phyloP scores from a whole-genome alignment of 2,113 vertebrate genomes.

The Pterocles burchelli region DNA sequence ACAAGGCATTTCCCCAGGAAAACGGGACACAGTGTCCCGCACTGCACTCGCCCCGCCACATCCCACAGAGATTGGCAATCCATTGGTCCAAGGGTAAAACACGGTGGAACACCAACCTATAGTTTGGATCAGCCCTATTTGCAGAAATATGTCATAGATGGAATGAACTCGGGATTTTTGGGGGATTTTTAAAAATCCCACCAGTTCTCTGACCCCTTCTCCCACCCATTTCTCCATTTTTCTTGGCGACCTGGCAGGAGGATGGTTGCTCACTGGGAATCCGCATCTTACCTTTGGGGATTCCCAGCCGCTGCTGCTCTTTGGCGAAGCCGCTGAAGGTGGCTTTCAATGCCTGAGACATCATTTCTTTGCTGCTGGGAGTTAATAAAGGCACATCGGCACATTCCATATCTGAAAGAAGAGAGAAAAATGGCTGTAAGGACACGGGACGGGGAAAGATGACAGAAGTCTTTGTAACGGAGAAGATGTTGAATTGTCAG shows the following conservation, averaged over 20 bases:
- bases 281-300: slow-evolving; percentile 89
- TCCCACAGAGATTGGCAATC: accelerated
- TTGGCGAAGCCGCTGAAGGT: slow-evolving; percentile 98
- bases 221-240: not conserved
- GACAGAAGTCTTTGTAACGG: not conserved
- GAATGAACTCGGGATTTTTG: not conserved
- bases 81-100: not conserved
- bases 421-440: not conserved
- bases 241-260: not conserved
- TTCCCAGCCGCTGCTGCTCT: slow-evolving; percentile 93
- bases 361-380: slow-evolving; percentile 99
- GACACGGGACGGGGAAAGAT: accelerated
- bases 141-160: accelerated
- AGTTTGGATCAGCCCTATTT: not conserved
- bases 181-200: not conserved
- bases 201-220: not conserved
- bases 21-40: not conserved
- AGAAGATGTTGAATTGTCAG: not conserved
- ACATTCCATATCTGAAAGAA: slow-evolving; percentile 92
- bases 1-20: not conserved
- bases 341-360: slow-evolving; percentile 96
- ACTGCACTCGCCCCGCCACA: not conserved
- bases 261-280: not conserved
- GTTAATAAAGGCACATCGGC: slow-evolving; percentile 95
- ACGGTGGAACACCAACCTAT: not conserved